Conservation (phyloP, 2,888 invertebrate species). For the Osmoderma eremita region DNA sequence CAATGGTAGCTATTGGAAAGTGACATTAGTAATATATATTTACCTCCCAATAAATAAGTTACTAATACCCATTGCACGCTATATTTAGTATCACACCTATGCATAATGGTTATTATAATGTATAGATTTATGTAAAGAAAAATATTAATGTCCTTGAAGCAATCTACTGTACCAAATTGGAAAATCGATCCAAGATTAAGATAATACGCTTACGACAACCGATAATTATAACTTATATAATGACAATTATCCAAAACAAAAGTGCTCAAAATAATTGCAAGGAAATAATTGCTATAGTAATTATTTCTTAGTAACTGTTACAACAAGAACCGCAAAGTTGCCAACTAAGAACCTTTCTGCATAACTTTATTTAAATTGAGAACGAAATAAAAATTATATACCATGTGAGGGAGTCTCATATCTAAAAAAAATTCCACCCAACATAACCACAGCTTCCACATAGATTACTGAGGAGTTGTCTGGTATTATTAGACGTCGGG, state of each 20-base stretch:
- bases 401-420: too few relatives aligned
- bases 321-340: slow-evolving; percentile 2
- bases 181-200: neutral
- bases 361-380: neutral
- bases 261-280: neutral
- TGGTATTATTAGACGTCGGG: neutral
- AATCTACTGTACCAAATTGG: slow-evolving; percentile 8
- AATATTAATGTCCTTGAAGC: neutral
- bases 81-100: slow-evolving; percentile 3
- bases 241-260: slow-evolving; percentile 12
- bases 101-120: slow-evolving; percentile 4
- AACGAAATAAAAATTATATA: too few relatives aligned
- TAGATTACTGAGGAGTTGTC: neutral
- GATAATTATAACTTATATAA: slow-evolving; percentile 24
- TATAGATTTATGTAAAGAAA: too few relatives aligned
- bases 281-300: neutral
- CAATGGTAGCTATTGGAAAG: too few relatives aligned
- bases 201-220: neutral
- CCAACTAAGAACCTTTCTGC: slow-evolving; percentile 10
- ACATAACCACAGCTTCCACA: too few relatives aligned
- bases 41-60: neutral
- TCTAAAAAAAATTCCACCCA: too few relatives aligned
- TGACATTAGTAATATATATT: neutral
- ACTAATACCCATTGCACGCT: neutral
- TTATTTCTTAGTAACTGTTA: slow-evolving; percentile 14